Evolutionary conservation across 2,113 vertebrate species (phyloP), one percentile per base, ranked within the genome.

Genomic region (Noctilio leporinus): DNA sequence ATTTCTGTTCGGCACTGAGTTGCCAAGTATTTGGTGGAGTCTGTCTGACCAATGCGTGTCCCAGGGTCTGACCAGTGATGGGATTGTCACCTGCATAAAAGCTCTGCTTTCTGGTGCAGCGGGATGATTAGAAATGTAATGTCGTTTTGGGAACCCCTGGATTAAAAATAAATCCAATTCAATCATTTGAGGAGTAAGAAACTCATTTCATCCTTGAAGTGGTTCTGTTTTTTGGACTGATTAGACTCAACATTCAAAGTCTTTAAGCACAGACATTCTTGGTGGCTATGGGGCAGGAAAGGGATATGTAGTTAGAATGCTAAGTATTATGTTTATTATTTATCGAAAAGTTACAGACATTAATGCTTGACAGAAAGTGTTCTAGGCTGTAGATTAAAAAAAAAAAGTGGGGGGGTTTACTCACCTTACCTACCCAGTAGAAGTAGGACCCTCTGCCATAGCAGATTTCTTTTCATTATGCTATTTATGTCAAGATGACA

Each of bases 11-110:
- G 12, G 77, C 24, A 72, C 5, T 47, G 64, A 49, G 8, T 51
- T 19, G 57, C 19, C 35, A 7, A 16, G 1, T 16, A n/a, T 45
- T 73, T n/a, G 0, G 3, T 1, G 67, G 15, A 20, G 2, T 4
- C 51, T 72, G 47, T 30, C 33, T 35, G 20, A 70, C 33, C 7
- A 53, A 19, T 22, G 1, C 45, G 19, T 57, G 67, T 40, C 77
- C 53, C 80, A 47, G 33, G 45, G 10, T 8, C 12, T 26, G 53
- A 65, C 26, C 62, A 45, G 17, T 3, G 55, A 59, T 59, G 26
- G 83, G 70, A 33, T 72, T 49, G 17, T 43, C 65, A 14, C 17
- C 40, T 38, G 40, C 22, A 26, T 53, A 5, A 73, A 73, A 53
- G 14, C 72, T 87, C 40, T 59, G 24, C 10, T 51, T 12, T 53